A percentile compares a stretch with the other conserved stretches of the same genome.
Conservation (phyloP, 2,113 vertebrate species). For the Sprattus sprattus region DNA sequence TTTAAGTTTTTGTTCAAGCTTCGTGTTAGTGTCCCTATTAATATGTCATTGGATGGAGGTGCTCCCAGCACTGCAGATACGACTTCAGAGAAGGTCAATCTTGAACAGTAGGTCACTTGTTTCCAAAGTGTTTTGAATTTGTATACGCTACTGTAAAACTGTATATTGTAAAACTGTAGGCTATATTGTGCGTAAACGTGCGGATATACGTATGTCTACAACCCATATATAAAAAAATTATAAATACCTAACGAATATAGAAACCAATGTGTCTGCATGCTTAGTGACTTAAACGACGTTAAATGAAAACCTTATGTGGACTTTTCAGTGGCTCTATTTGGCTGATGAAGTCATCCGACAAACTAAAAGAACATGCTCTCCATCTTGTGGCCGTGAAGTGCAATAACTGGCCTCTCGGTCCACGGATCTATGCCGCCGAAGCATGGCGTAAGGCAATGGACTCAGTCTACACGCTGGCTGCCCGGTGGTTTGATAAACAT, state of each 20-base stretch:
- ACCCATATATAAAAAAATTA: background rate
- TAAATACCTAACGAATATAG: too few relatives aligned
- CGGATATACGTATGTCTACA: background rate
- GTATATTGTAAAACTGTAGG: background rate
- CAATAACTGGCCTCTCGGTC: background rate
- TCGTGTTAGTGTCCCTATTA: background rate
- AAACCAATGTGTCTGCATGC: too few relatives aligned
- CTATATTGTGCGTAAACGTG: background rate
- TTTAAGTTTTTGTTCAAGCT: background rate
- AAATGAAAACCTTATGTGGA: background rate
- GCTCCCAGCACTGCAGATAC: background rate
- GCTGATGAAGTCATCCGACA: conserved; percentile 31
- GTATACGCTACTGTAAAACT: background rate
- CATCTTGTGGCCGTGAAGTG: background rate
- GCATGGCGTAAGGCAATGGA: background rate
- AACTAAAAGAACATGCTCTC: conserved; percentile 42
- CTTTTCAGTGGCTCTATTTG: background rate
- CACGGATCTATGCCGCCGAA: background rate
- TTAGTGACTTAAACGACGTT: too few relatives aligned
- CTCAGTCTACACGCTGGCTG: background rate
- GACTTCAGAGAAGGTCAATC: background rate
- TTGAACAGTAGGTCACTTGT: background rate
- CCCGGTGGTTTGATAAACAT: background rate
- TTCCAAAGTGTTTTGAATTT: background rate
- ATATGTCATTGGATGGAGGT: background rate